Evolutionary conservation across 2,797 vertebrate genomes (phyloP).

Genomic region (Paramormyrops hopkinsi): DNA sequence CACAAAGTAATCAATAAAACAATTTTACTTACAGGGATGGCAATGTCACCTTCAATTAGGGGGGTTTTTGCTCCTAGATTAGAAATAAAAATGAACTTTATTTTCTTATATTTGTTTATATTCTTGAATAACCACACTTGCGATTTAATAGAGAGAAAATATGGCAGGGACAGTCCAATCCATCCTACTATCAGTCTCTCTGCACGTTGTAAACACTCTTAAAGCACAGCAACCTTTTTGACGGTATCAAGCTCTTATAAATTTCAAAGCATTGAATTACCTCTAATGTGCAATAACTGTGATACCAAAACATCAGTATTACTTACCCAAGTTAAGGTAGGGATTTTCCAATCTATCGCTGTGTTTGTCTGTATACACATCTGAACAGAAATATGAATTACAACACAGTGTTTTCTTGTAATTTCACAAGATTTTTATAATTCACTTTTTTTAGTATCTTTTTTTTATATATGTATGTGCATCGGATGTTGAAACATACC

Average conservation of each 20-base stretch:
- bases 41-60: slow-evolving; percentile 62
- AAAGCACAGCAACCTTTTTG: background rate
- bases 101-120: background rate
- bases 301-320: background rate
- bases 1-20: background rate
- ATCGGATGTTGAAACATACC: slow-evolving; percentile 44
- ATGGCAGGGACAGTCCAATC: background rate
- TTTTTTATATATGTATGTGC: background rate
- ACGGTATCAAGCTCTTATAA: background rate
- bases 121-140: background rate
- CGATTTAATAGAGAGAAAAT: background rate
- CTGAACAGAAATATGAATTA: slow-evolving; percentile 39
- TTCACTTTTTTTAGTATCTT: background rate
- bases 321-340: slow-evolving; percentile 55
- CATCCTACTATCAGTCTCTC: background rate
- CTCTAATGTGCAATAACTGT: background rate
- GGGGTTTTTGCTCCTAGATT: slow-evolving; percentile 49
- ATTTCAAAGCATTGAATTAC: background rate
- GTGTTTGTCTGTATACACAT: slow-evolving; percentile 54
- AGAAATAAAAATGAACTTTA: background rate
- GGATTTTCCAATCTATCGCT: slow-evolving; percentile 49
- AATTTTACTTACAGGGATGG: slow-evolving; percentile 50
- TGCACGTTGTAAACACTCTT: background rate
- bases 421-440: background rate
- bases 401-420: background rate